Evolutionary conservation across 1,140 invertebrate species (phyloP), one percentile per base, ranked within the genome.

Genomic region (Oryzaephilus surinamensis): DNA sequence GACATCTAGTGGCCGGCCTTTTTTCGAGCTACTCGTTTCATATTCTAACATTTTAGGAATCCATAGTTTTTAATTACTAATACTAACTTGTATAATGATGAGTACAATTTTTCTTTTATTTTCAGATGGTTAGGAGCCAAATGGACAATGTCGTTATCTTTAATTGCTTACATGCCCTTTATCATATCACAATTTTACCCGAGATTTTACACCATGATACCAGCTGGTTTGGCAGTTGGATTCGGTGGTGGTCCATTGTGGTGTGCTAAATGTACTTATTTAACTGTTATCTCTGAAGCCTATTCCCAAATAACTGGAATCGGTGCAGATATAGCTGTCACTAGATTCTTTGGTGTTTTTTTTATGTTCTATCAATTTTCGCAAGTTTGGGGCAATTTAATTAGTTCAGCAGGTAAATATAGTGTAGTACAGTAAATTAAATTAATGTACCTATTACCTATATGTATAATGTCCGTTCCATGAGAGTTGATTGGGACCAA

Each of bases 341-440:
- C 84, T 2, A 66, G 81, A 46, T 91, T 92, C 62, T 93, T 93
- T 57, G 88, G 89, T 0, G 67, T 91, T 2, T 94, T 94, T 65
- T 93, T 92, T 67, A 84, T 91, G 77, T 80, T 93, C 54, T 95
- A 92, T 55, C 92, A 96, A 64, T 81, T 86, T 67, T 83, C 89
- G 0, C 85, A 90, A 61, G 83, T 92, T 14, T 85, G 86, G 85
- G 91, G 91, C 0, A 95, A 95, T 61, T 69, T 94, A 1, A 84
- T 95, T 28, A 92, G 90, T 19, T 95, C 89, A 2, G 71, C 79
- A 49, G 75, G 79, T 80, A 62, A 68, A 63, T 37, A n/a, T n/a
- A n/a, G n/a, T n/a, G n/a, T n/a, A n/a, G n/a, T n/a, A n/a, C n/a
- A n/a, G n/a, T n/a, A n/a, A n/a, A n/a, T n/a, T n/a, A n/a, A n/a